Evolutionary conservation across 2,797 vertebrate genomes (phyloP).

Genomic region (Paedocypris micromegethes): DNA sequence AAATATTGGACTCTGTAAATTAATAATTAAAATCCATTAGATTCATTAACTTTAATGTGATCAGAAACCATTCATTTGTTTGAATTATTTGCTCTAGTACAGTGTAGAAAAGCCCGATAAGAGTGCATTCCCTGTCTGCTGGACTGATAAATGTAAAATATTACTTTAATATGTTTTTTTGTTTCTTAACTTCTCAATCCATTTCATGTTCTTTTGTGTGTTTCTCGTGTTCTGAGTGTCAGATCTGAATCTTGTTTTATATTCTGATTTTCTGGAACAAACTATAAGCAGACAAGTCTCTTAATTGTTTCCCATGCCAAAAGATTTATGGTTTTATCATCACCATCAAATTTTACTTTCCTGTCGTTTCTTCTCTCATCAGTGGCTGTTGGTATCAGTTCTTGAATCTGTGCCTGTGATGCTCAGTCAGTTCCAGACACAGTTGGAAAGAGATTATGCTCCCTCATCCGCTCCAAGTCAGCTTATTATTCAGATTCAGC

Average conservation of each 20-base stretch:
- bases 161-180: too few species aligned
- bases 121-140: too few species aligned
- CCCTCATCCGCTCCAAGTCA: slow-evolving; percentile 20
- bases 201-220: slow-evolving; percentile 2
- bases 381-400: slow-evolving; percentile 13
- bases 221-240: slow-evolving; percentile 8
- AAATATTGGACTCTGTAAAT: too few species aligned
- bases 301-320: slow-evolving; percentile 27
- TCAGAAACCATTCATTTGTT: too few species aligned
- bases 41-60: too few species aligned
- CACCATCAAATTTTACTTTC: slow-evolving; percentile 35
- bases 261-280: slow-evolving; percentile 15
- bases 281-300: slow-evolving; percentile 35
- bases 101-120: too few species aligned
- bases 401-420: slow-evolving; percentile 28
- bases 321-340: slow-evolving; percentile 38
- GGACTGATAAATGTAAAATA: too few species aligned
- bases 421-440: slow-evolving; percentile 13
- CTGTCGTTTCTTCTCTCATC: slow-evolving; percentile 33
- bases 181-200: too few species aligned
- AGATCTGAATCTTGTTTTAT: slow-evolving; percentile 11
- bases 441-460: slow-evolving; percentile 25
- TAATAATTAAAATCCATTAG: too few species aligned
- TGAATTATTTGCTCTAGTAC: too few species aligned
- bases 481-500: slow-evolving; percentile 27